phyloP scores from a whole-genome alignment of 53 echinoderm and acorn worm species.

The Mesocentrotus franciscanus region DNA sequence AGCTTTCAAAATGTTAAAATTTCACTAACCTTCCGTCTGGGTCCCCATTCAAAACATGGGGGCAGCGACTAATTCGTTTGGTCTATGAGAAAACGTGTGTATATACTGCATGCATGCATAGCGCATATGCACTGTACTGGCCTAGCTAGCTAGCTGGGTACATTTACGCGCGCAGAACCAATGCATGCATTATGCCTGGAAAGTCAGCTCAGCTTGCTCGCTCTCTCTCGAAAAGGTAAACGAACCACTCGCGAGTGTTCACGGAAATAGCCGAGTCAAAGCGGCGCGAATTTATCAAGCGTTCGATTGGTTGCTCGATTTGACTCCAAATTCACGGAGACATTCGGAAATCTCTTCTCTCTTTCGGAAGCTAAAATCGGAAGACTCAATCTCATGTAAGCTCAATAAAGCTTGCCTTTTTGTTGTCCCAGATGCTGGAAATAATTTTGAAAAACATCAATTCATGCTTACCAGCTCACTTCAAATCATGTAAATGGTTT shows the following conservation, averaged over 20 bases:
- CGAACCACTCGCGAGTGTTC: neutral
- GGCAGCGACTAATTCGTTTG: neutral
- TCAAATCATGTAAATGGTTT: neutral
- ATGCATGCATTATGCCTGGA: neutral
- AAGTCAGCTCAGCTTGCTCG: neutral
- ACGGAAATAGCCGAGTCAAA: conserved; percentile 37
- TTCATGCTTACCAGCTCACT: neutral
- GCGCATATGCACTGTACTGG: too few relatives aligned
- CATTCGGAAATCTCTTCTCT: neutral
- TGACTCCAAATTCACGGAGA: conserved; percentile 10
- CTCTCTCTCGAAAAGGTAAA: neutral
- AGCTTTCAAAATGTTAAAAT: conserved; percentile 19
- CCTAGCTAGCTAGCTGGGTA: neutral
- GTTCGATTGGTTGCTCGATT: conserved; percentile 20
- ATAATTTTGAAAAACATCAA: neutral
- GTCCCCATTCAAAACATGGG: conserved; percentile 32
- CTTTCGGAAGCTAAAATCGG: conserved; percentile 17
- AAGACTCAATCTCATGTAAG: neutral
- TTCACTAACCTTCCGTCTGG: neutral
- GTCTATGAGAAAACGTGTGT: conserved; percentile 46
- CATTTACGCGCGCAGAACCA: conserved; percentile 45
- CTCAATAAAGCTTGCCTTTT: neutral
- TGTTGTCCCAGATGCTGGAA: neutral
- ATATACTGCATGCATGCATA: neutral
- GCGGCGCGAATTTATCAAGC: conserved; percentile 52